These are phyloP conservation scores for Hypselothyrea guttata DNA, from an alignment of 2,888 invertebrate species.

Conservation along the genomic window DNA sequence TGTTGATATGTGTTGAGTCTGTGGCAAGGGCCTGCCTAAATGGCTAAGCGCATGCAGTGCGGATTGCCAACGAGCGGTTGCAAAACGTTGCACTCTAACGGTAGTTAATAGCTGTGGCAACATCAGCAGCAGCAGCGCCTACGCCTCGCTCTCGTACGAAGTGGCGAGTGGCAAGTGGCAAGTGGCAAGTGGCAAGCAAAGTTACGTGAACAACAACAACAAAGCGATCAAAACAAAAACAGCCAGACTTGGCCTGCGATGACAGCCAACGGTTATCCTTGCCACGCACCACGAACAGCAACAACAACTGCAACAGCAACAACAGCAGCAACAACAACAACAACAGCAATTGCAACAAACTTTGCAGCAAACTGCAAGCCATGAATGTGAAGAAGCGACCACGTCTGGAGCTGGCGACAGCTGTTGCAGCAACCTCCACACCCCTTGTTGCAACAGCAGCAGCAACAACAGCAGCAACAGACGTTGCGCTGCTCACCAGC, in stretches of 20 bases:
- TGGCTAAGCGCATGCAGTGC: constrained; percentile 36
- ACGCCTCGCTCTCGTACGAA: constrained; percentile 24
- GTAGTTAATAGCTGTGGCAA: constrained; percentile 40
- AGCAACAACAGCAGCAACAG: constrained; percentile 5
- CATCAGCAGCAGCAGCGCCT: constrained; percentile 4
- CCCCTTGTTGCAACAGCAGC: not conserved
- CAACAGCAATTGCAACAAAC: constrained; percentile 10
- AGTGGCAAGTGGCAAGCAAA: too few relatives aligned
- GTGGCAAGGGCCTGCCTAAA: constrained; percentile 25
- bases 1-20: constrained; percentile 38
- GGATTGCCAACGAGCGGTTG: constrained; percentile 35
- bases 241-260: constrained; percentile 33
- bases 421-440: constrained; percentile 31
- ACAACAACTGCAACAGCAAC: constrained; percentile 1
- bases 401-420: constrained; percentile 62
- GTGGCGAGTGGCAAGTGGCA: too few relatives aligned
- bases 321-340: constrained; percentile 11
- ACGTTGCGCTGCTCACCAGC: constrained; percentile 17
- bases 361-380: too few relatives aligned
- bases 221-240: constrained; percentile 3
- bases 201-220: constrained; percentile 51
- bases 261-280: constrained; percentile 23
- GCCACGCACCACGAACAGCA: not conserved
- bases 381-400: constrained; percentile 66
- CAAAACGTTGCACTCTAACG: constrained; percentile 28